These are phyloP conservation scores for Himalopsyche kuldschensis DNA, from an alignment of 2,888 invertebrate species.

Conservation along the genomic window DNA sequence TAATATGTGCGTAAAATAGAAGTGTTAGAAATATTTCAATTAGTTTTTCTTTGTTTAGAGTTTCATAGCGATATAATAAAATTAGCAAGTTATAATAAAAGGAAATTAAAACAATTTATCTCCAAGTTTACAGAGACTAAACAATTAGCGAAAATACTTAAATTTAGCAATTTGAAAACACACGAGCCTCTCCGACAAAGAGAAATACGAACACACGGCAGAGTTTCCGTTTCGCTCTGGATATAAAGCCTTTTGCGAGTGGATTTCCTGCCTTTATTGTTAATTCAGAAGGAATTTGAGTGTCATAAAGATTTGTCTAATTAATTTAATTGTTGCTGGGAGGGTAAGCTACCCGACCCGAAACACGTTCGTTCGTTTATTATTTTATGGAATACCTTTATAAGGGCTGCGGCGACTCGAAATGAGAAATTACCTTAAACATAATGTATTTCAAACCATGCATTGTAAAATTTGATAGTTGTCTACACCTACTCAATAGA, in stretches of 20 bases:
- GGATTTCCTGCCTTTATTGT: conserved; percentile 34
- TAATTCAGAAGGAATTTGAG: conserved; percentile 36
- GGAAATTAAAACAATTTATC: not conserved
- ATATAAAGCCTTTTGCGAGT: conserved; percentile 31
- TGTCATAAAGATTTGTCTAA: conserved; percentile 37
- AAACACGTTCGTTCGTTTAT: not conserved
- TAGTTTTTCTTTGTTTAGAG: not conserved
- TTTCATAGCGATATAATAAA: not conserved
- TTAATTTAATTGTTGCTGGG: conserved; percentile 34
- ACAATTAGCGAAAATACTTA: conserved; percentile 38
- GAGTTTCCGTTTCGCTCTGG: conserved; percentile 27
- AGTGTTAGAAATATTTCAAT: not conserved
- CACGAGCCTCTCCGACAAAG: conserved; percentile 21
- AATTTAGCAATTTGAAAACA: conserved; percentile 36
- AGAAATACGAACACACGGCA: conserved; percentile 32
- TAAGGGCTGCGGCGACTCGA: not conserved
- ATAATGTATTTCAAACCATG: not conserved
- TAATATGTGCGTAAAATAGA: not conserved
- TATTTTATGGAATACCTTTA: not conserved
- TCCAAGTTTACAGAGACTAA: conserved; percentile 12
- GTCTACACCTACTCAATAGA: not conserved
- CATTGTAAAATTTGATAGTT: not conserved
- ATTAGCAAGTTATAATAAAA: not conserved
- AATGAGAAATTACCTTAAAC: not conserved
- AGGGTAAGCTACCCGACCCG: conserved; percentile 1